A percentile compares a stretch with the other conserved stretches of the same genome.
Evolutionary conservation across 2,888 invertebrate genomes (phyloP).

Genomic region (Siphonodentalium dalli): DNA sequence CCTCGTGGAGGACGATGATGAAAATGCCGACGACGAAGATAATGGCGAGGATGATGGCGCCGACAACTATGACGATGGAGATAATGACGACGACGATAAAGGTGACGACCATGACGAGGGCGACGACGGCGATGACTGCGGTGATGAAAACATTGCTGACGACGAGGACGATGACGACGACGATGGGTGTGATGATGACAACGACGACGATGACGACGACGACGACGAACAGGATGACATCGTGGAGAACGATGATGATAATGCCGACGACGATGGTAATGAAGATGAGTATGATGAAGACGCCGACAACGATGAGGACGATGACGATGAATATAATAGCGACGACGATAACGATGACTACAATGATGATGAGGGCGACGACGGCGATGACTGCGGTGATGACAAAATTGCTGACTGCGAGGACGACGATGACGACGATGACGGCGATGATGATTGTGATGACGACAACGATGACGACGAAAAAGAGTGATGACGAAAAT

Average conservation of each 20-base stretch:
- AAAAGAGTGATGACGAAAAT: not conserved
- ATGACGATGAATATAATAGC: not conserved
- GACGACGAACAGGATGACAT: no score
- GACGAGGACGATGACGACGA: no score
- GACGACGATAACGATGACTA: conserved; percentile 1
- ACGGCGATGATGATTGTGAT: conserved; percentile 6
- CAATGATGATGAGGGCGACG: conserved; percentile 9
- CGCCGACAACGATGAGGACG: not conserved
- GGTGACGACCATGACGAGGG: not conserved
- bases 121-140: not conserved
- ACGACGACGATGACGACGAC: no score
- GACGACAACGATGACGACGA: not conserved
- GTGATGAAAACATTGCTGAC: not conserved
- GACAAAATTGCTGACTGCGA: no score
- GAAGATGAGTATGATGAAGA: not conserved
- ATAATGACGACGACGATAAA: conserved; percentile 2
- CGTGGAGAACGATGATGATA: conserved; percentile 11
- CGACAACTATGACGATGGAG: conserved; percentile 1
- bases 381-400: conserved; percentile 4
- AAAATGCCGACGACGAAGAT: not conserved
- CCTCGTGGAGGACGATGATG: conserved; percentile 1
- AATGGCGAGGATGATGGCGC: not conserved
- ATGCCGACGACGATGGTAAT: conserved; percentile 6
- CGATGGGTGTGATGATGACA: no score
- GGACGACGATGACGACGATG: conserved; percentile 13